These are phyloP conservation scores for Nyctibius grandis DNA, from an alignment of 2,797 vertebrate species.

Conservation along the genomic window DNA sequence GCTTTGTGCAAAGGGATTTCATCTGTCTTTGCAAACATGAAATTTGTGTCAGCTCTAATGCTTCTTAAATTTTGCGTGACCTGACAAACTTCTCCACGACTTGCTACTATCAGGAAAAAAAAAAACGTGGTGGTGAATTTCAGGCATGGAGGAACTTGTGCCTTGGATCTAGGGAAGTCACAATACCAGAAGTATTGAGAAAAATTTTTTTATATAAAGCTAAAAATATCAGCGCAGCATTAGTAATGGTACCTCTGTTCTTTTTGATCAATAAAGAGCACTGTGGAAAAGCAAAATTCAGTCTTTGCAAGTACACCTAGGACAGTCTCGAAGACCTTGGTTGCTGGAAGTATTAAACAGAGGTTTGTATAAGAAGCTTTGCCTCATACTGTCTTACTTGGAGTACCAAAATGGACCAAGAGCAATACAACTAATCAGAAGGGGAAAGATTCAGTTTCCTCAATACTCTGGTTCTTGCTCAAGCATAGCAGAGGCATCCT, in stretches of 20 bases:
- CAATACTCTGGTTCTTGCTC: background rate
- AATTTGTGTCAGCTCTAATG: constrained; percentile 31
- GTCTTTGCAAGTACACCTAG: background rate
- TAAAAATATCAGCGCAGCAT: constrained; percentile 24
- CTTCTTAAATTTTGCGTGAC: constrained; percentile 30
- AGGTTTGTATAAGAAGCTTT: background rate
- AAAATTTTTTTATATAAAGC: background rate
- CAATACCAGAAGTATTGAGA: background rate
- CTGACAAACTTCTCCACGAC: background rate
- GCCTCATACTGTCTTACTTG: background rate
- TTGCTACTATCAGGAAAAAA: background rate
- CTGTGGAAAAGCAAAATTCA: background rate
- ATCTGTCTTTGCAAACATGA: constrained; percentile 35
- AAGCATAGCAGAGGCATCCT: background rate
- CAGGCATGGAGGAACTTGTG: background rate
- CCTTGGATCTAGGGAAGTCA: constrained; percentile 11
- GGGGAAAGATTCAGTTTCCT: background rate
- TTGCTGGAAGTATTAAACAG: background rate
- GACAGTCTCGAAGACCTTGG: background rate
- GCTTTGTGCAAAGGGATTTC: constrained; percentile 16
- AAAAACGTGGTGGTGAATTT: background rate
- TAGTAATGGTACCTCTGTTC: background rate
- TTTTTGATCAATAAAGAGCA: background rate
- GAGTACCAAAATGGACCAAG: background rate
- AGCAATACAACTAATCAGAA: background rate